Base-by-base conservation (phyloP, 2,888 invertebrate genomes). In the Limnephilus auricula region DNA sequence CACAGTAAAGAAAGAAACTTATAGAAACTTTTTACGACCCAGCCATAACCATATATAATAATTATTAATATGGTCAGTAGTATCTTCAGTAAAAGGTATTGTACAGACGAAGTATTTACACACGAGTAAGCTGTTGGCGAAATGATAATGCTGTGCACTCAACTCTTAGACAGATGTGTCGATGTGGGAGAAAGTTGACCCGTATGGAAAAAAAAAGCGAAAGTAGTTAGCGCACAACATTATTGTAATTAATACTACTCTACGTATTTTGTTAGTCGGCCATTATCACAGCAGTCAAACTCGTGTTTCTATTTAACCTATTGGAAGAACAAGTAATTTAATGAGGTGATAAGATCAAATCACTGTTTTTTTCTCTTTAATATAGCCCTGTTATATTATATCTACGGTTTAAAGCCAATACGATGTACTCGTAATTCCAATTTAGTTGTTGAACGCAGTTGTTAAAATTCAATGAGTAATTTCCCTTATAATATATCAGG, bases 151-250 rank as follows among this genome's bases (percentile, higher is more conserved):
- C 65, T 65, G 34, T 82, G 82, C 82, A 80, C 32, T 30, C 31
- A 80, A 80, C 30, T 18, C 34, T 82, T 82, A 82, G 31, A 31
- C 45, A 86, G 86, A 86, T 86, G 86, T 86, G 31, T 86, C 86
- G 45, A 86, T 86, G n/a, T 9, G 86, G 84, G 90, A 83, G 90
- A 90, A 90, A 90, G 90, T 90, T 83, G 90, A 50, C 83, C 83
- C 31, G 65, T 18, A 50, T 79, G 65, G 86, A 25, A 84, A 90
- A 89, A 45, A 65, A 65, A 84, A 90, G 90, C 90, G 90, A 90
- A 90, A 90, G 90, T 78, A 65, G 50, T 50, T 82, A 84, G 25
- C 31, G 32, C 3, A 9, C 65, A 65, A n/a, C 65, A n/a, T 65
- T 65, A 65, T n/a, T 25, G n/a, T 65, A 65, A 65, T 65, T 65